A percentile compares a stretch with the other conserved stretches of the same genome.
phyloP scores from a whole-genome alignment of 2,113 vertebrate genomes.

The Erinaceus europaeus region DNA sequence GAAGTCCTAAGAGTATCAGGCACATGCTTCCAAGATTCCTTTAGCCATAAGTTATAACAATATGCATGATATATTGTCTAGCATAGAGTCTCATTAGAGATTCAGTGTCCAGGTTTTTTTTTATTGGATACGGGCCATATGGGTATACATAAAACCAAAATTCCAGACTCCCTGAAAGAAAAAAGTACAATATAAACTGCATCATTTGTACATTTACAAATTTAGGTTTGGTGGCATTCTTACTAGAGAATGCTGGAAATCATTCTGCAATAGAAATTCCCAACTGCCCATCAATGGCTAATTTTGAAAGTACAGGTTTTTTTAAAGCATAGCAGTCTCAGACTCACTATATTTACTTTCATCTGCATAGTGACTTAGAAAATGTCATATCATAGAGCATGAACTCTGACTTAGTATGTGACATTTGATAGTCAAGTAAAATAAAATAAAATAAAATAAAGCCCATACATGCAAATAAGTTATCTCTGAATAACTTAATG shows the following conservation, averaged over 20 bases:
- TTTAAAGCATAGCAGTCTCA: neutral
- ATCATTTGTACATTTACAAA: neutral
- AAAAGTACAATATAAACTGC: neutral
- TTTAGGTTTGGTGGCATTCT: neutral
- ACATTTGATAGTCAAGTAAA: too few relatives aligned
- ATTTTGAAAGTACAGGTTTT: neutral
- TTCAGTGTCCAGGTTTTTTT: neutral
- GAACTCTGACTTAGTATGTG: neutral
- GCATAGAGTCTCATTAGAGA: neutral
- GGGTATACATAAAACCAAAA: neutral
- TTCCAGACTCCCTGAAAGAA: neutral
- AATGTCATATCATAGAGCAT: neutral
- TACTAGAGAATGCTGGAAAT: neutral
- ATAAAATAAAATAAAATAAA: neutral
- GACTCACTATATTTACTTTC: neutral
- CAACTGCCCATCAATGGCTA: neutral
- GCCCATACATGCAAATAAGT: neutral
- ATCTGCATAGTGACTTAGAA: neutral
- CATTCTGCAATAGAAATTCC: neutral
- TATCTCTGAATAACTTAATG: neutral
- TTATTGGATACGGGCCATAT: neutral
- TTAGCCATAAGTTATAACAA: neutral
- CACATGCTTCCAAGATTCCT: neutral
- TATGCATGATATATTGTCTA: neutral
- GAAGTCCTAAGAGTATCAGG: neutral